Conservation (phyloP, 2,113 vertebrate species). For the Odocoileus hemionus region DNA sequence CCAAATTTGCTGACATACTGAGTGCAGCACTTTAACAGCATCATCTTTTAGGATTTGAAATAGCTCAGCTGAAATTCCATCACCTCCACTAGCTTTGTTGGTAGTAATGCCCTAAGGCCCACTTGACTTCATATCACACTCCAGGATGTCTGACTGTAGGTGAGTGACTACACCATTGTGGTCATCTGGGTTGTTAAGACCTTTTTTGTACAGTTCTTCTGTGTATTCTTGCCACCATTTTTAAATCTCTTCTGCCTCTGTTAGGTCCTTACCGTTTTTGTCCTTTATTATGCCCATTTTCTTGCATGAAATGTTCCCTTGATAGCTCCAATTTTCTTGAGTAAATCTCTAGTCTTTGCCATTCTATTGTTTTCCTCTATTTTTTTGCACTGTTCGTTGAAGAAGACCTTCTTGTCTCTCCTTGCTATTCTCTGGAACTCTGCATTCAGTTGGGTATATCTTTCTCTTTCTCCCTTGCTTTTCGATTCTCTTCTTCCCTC, state of each 20-base stretch:
- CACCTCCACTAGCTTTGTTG: neutral
- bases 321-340: neutral
- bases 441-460: neutral
- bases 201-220: neutral
- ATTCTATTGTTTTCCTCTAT: neutral
- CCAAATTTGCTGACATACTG: neutral
- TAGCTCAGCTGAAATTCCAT: neutral
- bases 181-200: neutral
- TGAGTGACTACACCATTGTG: neutral
- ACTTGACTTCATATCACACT: neutral
- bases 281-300: neutral
- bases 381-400: neutral
- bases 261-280: neutral
- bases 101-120: neutral
- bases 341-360: neutral
- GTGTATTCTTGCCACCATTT: neutral
- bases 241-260: neutral
- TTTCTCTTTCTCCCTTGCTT: neutral
- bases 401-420: neutral
- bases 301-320: neutral
- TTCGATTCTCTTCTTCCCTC: neutral
- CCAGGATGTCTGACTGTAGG: neutral
- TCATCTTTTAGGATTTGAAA: neutral
- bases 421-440: neutral
- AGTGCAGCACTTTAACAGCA: neutral